Conservation (phyloP, 2,888 invertebrate genomes). For the Nesidiocoris tenuis region DNA sequence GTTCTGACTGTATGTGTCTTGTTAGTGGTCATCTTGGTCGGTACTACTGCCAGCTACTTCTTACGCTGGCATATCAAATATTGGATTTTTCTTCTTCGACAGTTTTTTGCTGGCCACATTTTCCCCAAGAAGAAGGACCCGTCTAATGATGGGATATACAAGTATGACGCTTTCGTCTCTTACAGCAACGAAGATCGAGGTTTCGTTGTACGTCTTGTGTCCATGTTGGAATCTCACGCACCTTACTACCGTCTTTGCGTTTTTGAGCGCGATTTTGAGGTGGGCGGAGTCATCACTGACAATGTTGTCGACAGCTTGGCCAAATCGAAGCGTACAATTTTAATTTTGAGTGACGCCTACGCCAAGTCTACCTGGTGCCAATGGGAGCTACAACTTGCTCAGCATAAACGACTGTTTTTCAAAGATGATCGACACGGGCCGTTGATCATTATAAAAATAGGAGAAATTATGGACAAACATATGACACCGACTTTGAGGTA, state of each 20-base stretch:
- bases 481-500: constrained; percentile 63
- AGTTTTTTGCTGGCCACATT: constrained; percentile 28
- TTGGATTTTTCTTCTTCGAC: constrained; percentile 44
- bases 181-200: constrained; percentile 61
- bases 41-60: constrained; percentile 21
- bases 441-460: constrained; percentile 64
- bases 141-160: constrained; percentile 48
- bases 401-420: constrained; percentile 64
- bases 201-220: constrained; percentile 63
- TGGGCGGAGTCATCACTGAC: constrained; percentile 66
- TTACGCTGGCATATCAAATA: constrained; percentile 46
- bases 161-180: constrained; percentile 63
- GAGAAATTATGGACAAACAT: constrained; percentile 60
- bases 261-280: constrained; percentile 68
- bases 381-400: constrained; percentile 69
- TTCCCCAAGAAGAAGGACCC: constrained; percentile 29
- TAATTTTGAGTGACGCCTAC: constrained; percentile 68
- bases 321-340: constrained; percentile 64
- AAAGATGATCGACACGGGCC: constrained; percentile 62
- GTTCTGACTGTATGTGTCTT: constrained; percentile 2
- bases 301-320: constrained; percentile 66
- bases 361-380: constrained; percentile 71
- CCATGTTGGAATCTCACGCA: constrained; percentile 62
- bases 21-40: not conserved
- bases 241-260: constrained; percentile 66